These are phyloP conservation scores for Heterodera filipjevi DNA, from an alignment of 2,888 invertebrate species.

Conservation along the genomic window DNA sequence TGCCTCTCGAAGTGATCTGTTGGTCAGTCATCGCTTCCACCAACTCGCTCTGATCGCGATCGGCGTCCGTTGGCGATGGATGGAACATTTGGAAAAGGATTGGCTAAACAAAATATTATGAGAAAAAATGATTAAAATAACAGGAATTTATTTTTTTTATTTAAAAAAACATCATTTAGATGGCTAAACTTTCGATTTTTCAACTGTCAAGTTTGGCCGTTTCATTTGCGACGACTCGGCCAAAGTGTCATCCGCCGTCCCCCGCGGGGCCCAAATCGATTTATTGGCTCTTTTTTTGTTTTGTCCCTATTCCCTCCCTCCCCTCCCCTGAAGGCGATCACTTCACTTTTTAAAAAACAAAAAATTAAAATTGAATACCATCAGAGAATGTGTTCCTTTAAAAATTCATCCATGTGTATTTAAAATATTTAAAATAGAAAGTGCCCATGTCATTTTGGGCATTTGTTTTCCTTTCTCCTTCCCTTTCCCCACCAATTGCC, in stretches of 20 bases:
- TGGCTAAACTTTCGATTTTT: too few relatives aligned
- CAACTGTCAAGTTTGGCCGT: background rate
- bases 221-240: background rate
- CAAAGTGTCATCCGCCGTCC: background rate
- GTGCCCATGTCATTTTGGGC: too few relatives aligned
- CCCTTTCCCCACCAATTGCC: too few relatives aligned
- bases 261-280: background rate
- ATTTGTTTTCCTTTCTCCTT: too few relatives aligned
- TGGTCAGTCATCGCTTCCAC: constrained; percentile 25
- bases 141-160: too few relatives aligned
- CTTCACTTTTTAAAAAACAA: background rate
- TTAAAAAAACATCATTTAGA: background rate
- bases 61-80: constrained; percentile 36
- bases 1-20: constrained; percentile 10
- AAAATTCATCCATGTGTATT: too few relatives aligned
- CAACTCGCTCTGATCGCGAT: constrained; percentile 44
- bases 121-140: too few relatives aligned
- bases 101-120: constrained; percentile 18
- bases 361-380: too few relatives aligned
- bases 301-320: background rate
- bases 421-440: too few relatives aligned
- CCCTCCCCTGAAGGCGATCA: background rate
- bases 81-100: constrained; percentile 30
- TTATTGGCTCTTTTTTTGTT: constrained; percentile 18
- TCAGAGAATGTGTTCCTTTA: too few relatives aligned